Percentiles rank a stretch among this genome's conserved stretches.
Conservation (phyloP, 2,888 invertebrate genomes). For the Phyto melanocephala region DNA sequence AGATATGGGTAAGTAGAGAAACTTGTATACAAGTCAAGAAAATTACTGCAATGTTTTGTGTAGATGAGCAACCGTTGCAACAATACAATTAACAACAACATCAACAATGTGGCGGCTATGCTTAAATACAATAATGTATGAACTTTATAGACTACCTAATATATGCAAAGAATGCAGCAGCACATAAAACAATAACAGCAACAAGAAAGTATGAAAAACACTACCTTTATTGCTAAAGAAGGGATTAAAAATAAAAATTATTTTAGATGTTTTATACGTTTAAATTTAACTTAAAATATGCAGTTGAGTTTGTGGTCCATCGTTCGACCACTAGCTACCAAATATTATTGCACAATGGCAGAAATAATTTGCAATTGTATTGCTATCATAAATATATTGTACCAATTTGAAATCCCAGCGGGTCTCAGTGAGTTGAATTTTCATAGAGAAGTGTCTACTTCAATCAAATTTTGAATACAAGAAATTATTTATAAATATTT, state of each 20-base stretch:
- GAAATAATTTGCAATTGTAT: background rate
- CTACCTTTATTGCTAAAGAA: conserved; percentile 34
- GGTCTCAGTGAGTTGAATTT: too few relatives aligned
- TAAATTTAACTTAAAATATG: conserved; percentile 42
- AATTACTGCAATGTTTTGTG: conserved; percentile 44
- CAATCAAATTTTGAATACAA: too few relatives aligned
- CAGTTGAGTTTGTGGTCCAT: conserved; percentile 19
- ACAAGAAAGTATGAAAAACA: conserved; percentile 32
- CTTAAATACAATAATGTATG: conserved; percentile 55
- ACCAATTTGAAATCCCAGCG: too few relatives aligned
- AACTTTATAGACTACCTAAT: conserved; percentile 64
- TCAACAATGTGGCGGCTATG: conserved; percentile 44
- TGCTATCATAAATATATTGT: too few relatives aligned
- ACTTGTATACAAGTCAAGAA: conserved; percentile 47
- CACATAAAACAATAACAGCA: conserved; percentile 45
- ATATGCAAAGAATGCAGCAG: conserved; percentile 62
- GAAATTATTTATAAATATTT: too few relatives aligned
- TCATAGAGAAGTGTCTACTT: too few relatives aligned
- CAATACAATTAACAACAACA: conserved; percentile 43
- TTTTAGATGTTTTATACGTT: conserved; percentile 31
- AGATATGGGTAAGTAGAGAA: conserved; percentile 39
- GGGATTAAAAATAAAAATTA: conserved; percentile 50
- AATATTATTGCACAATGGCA: conserved; percentile 32
- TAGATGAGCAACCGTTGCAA: conserved; percentile 33
- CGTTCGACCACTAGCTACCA: background rate